A percentile compares a stretch with the other conserved stretches of the same genome.
Conservation (phyloP, 2,113 vertebrate species). For the Salvator merianae region DNA sequence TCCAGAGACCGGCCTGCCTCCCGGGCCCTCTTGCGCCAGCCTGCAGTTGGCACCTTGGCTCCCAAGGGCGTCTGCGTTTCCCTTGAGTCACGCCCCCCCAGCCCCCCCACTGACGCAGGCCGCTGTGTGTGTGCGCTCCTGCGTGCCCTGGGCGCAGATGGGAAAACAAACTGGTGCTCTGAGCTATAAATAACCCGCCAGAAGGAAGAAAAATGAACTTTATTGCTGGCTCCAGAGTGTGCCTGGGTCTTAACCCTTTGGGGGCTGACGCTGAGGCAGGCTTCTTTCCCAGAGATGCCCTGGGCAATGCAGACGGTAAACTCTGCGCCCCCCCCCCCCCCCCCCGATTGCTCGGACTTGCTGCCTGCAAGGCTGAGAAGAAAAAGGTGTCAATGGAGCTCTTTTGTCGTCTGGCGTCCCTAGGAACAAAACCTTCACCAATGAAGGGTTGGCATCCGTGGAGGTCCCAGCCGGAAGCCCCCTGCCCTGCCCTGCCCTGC, state of each 20-base stretch:
- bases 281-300: not conserved
- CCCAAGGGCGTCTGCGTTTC: not conserved
- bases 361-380: no score
- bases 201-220: not conserved
- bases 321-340: no score
- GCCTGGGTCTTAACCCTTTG: not conserved
- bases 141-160: not conserved
- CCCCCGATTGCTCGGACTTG: no score
- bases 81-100: not conserved
- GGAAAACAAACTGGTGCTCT: not conserved
- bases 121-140: not conserved
- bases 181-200: slow-evolving; percentile 17
- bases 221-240: not conserved
- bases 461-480: no score
- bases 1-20: not conserved
- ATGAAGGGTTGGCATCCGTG: no score
- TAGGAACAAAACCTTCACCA: no score
- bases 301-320: not conserved
- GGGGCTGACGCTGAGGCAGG: accelerated
- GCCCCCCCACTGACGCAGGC: not conserved
- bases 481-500: no score
- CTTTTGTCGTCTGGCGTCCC: no score
- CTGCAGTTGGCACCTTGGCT: not conserved
- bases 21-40: not conserved
- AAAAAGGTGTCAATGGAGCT: no score